Base-by-base conservation (phyloP, 2,113 vertebrate genomes). In the Leiothrix lutea region DNA sequence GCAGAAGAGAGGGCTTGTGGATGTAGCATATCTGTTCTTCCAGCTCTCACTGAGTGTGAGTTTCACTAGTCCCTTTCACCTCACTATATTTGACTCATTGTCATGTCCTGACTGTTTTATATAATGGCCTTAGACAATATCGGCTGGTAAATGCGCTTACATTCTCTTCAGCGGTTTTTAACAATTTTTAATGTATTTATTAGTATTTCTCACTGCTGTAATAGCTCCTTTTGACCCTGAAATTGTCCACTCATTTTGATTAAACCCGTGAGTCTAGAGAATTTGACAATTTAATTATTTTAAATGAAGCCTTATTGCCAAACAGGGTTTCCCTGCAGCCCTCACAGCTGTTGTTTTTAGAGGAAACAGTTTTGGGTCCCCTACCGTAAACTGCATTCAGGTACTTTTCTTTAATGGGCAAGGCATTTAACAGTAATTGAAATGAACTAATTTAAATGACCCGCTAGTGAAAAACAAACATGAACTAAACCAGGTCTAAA, bases 211-310 rank as follows among this genome's bases (percentile, higher is more conserved):
- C 28, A 22, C 47, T 58, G 45, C 26, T 90, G 19, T 62, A 88
- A 73, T 83, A 88, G 50, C 80, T 88, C 38, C 56, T 84, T 92
- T 91, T 94, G 62, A 75, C 81, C 57, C 78, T 86, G 64, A 86
- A 93, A 88, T 85, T 92, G 86, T 86, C 86, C 58, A 47, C 42
- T 75, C 56, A 62, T 61, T 97, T 88, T 89, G 90, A 86, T 92
- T 86, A 94, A 91, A 70, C 31, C 51, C 9, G 3, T 21, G 48
- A 86, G 56, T 44, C 50, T 83, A 40, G 54, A 81, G 70, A 92
- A 88, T 84, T 35, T 72, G 80, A 88, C 75, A 89, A 94, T 86
- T 90, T 86, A 94, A 82, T 93, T 96, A 60, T 94, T 87, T 95
- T 80, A 83, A 90, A 83, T 73, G 84, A 64, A 91, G 45, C 67